Base-by-base conservation (phyloP, 2,888 invertebrate genomes). In the Campopleginae sp. region DNA sequence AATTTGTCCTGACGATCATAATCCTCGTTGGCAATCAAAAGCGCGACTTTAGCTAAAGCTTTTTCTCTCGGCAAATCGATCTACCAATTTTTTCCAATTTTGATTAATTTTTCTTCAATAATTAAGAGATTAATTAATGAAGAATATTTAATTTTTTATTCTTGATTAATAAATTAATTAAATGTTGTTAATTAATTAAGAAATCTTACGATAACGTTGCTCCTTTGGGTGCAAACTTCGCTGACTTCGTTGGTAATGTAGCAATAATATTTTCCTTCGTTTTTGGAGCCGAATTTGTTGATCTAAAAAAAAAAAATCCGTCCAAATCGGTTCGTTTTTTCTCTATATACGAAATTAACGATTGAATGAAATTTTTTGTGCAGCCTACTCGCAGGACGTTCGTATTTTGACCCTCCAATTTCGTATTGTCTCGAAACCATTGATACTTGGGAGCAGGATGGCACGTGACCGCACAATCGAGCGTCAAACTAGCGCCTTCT, bases 181-280 rank as follows among this genome's bases (percentile, higher is more conserved):
- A n/a, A n/a, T n/a, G n/a, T n/a, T n/a, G n/a, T n/a, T n/a, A 70
- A 63, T 33, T 27, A 78, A 70, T 46, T 7, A 61, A 38, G 10
- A 38, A 7, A 23, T 46, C 78, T 88, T 89, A 92, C 92, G 87
- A 90, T 81, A 14, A 92, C 88, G 74, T 80, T 89, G 79, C 88
- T 86, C 65, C 85, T 86, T 72, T 90, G 87, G 6, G 91, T 91
- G 54, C 86, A 90, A 65, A 86, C 80, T 86, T 91, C 91, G 80
- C 90, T 91, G 31, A 90, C 71, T 19, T 78, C 77, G 58, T 92
- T 93, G 12, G 72, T 88, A 68, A 92, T 86, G 23, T 88, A 87
- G 78, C 93, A 93, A 82, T 91, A 90, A 88, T 93, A 93, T 85
- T 90, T 91, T 61, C 93, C 93, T 71, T 91, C 92, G 76, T 91